Base-by-base conservation (phyloP, 37 sponge, comb jelly and placozoan genomes). In the Ianthella basta region DNA sequence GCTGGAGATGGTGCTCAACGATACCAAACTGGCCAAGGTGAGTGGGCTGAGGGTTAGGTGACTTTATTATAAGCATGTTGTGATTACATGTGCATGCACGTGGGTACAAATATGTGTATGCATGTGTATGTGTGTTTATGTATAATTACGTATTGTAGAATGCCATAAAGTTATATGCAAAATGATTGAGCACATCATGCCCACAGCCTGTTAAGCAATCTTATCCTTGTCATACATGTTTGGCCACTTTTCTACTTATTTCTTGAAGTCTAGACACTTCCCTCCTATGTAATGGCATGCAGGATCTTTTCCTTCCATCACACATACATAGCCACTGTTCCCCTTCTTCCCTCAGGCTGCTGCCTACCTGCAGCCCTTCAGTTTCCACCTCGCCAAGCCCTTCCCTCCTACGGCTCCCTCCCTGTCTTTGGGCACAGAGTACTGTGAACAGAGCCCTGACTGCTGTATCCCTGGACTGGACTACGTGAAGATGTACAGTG, bases 311-410 rank as follows among this genome's bases (percentile, higher is more conserved):
- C n/a, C n/a, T 29, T 72, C 12, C 36, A 72, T 8, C 29, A 23
- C 5, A 36, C 12, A 34, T 8, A 1, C 24, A 27, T 50, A 44
- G 19, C 4, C 4, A 3, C 1, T 55, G 35, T 5, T 2, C 6
- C 21, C 21, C n/a, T 15, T 56, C 6, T 59, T 75, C 69, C 10
- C 32, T n/a, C 67, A 90, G 90, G 91, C 91, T 41, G 85, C 65
- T 19, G 84, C 85, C 27, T 91, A 73, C 67, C 30, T 91, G 50
- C 87, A 91, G 81, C 91, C 91, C 39, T 56, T 59, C 54, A 91
- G 87, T 24, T 41, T 18, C 36, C 29, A 79, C 56, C 84, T 91
- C 68, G 66, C n/a, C 0, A 29, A 83, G 39, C 87, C 87, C 1
- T 68, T 91, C 4, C 38, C n/a, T 27, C 83, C 61, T 59, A 75